phyloP scores from a whole-genome alignment of 2,888 invertebrate species.

The Papilio demoleus region DNA sequence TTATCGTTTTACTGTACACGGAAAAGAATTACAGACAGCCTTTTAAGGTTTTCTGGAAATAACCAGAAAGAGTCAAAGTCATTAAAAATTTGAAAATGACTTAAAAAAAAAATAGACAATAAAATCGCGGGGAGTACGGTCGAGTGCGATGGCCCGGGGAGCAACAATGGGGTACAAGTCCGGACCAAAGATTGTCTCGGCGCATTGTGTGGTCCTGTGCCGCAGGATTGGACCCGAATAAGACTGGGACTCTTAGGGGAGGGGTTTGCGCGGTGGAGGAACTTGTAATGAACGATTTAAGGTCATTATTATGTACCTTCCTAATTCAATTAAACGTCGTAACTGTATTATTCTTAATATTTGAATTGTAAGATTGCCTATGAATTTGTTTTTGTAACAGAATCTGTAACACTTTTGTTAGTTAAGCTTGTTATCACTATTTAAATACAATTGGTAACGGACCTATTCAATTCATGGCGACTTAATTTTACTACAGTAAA shows the following conservation, averaged over 20 bases:
- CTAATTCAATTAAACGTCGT: constrained; percentile 3
- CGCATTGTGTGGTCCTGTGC: constrained; percentile 64
- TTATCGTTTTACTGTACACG: no score
- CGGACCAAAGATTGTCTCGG: constrained; percentile 69
- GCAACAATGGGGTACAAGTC: constrained; percentile 45
- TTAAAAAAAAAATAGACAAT: constrained; percentile 53
- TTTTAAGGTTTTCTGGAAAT: neutral
- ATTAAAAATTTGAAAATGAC: neutral
- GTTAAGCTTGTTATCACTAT: no score
- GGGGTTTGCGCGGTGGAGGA: no score
- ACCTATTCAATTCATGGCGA: no score
- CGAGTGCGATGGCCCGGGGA: constrained; percentile 47
- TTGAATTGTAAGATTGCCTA: neutral
- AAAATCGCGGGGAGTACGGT: constrained; percentile 47
- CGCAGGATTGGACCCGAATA: constrained; percentile 64
- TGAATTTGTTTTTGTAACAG: no score
- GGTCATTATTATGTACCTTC: neutral
- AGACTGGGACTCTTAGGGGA: constrained; percentile 48
- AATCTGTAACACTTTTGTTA: no score
- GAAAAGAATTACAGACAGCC: no score
- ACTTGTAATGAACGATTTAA: constrained; percentile 40
- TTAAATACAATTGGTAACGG: no score
- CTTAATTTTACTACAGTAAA: no score
- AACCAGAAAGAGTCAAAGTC: neutral
- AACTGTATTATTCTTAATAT: neutral